Evolutionary conservation across 35 echinoderm and acorn worm genomes (phyloP).

Genomic region (Amphiura filiformis): DNA sequence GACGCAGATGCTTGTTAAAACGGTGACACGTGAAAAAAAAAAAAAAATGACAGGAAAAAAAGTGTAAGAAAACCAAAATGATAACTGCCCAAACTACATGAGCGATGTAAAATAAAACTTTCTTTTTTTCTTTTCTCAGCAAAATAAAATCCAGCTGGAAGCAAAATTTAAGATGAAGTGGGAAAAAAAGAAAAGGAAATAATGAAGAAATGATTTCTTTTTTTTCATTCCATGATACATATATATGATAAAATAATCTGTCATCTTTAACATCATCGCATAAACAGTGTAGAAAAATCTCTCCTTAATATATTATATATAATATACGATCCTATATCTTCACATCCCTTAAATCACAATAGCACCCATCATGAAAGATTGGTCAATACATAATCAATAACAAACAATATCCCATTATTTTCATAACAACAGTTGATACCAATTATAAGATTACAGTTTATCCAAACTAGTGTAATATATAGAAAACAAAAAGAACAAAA

Average conservation of each 20-base stretch:
- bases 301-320: not conserved
- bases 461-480: conserved; percentile 13
- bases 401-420: conserved; percentile 12
- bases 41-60: not conserved
- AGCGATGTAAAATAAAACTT: not conserved
- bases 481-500: not conserved
- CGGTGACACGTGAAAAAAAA: not conserved
- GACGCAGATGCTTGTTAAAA: conserved; percentile 6
- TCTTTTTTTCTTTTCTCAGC: no score
- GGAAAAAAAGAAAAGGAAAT: not conserved
- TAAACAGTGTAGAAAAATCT: not conserved
- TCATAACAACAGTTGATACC: not conserved
- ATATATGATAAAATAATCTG: not conserved
- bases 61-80: not conserved
- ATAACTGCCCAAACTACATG: conserved; percentile 1
- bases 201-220: conserved; percentile 1
- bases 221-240: conserved; percentile 7
- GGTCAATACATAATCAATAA: not conserved
- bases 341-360: conserved; percentile 35
- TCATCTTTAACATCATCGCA: not conserved
- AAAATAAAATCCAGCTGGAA: not conserved
- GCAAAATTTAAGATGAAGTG: conserved; percentile 1
- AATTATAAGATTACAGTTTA: not conserved
- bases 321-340: conserved; percentile 3
- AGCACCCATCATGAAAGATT: conserved; percentile 31